Evolutionary conservation across 2,888 invertebrate species (phyloP), one percentile per base, ranked within the genome.

Genomic region (Crematogaster levior): DNA sequence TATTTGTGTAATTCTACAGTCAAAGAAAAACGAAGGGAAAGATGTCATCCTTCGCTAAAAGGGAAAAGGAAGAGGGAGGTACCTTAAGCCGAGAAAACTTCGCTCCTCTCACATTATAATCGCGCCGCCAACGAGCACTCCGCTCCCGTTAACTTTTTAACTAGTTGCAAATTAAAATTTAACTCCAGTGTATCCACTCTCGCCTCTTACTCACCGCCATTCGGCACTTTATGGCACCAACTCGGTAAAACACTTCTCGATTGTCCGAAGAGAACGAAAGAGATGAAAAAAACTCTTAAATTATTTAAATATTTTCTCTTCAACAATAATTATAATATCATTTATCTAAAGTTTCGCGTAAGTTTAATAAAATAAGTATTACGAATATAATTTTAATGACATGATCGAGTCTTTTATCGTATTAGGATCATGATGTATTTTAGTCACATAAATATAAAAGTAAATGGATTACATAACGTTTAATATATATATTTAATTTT

Each of bases 81-180:
- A 75, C 79, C 84, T 85, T 85, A 75, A 84, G 73, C 72, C 53
- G 83, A 83, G 75, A 87, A 85, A 90, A 90, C 84, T 91, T 90
- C 87, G 34, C 83, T 82, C 86, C 84, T 43, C 77, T 91, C 88
- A 85, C 84, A 86, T 90, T 90, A 90, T 90, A 89, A 85, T 88
- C 85, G 79, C 85, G 53, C 70, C 74, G 61, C 79, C 68, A 74
- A 40, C 80, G 82, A 65, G 72, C 61, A 60, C 68, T 84, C 46
- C 84, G 77, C 73, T 75, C 70, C 43, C 77, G 86, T 91, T 90
- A 92, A 92, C 92, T 92, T 92, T 91, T 91, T 91, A 92, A 92
- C 92, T 91, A 90, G 90, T 91, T 92, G 91, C 92, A 90, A 92
- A 92, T 92, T 92, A 91, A 92, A 92, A 92, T 92, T 91, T 91